Evolutionary conservation across 2,797 vertebrate genomes (phyloP).

Genomic region (Cygnus olor): DNA sequence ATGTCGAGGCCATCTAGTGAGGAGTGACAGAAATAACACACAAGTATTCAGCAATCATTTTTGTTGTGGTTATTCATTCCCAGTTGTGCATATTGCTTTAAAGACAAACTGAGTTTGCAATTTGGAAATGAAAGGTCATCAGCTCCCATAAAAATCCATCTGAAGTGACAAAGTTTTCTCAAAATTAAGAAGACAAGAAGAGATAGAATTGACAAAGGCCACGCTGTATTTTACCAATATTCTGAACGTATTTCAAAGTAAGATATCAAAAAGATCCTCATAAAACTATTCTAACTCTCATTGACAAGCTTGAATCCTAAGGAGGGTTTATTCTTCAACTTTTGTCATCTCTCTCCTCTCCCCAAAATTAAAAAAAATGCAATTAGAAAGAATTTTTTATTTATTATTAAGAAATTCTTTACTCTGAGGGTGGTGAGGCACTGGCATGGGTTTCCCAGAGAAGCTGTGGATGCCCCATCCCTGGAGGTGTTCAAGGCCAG

Average conservation of each 20-base stretch:
- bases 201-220: not conserved
- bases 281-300: not conserved
- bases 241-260: not conserved
- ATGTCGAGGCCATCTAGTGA: not conserved
- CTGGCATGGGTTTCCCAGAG: no score
- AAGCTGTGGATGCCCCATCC: no score
- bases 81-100: not conserved
- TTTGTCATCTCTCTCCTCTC: not conserved
- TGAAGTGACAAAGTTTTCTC: not conserved
- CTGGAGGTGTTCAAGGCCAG: no score
- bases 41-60: not conserved
- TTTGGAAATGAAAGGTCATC: not conserved
- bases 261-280: not conserved
- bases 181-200: not conserved
- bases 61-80: not conserved
- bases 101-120: not conserved
- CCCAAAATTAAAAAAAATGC: not conserved
- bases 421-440: no score
- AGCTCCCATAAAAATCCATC: not conserved
- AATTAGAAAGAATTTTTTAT: no score
- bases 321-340: not conserved
- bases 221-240: not conserved
- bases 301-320: not conserved
- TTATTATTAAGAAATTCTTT: no score
- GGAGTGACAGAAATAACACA: accelerated